Evolutionary conservation across 2,888 invertebrate species (phyloP).

Genomic region (Nomada ruficornis): DNA sequence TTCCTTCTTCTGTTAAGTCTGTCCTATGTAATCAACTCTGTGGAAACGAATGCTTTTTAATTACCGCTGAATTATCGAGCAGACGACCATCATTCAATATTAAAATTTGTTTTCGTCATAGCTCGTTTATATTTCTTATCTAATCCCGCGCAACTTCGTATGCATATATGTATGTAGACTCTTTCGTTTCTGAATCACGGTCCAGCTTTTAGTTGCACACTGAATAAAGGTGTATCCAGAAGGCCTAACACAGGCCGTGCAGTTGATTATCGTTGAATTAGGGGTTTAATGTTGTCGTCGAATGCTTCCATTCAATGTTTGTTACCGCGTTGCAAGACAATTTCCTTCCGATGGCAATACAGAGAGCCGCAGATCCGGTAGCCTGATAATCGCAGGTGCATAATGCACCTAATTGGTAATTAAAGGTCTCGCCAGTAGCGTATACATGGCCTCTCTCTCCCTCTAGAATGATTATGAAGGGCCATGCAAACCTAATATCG

Average conservation of each 20-base stretch:
- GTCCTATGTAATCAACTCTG: no score
- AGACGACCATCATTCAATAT: no score
- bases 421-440: constrained; percentile 66
- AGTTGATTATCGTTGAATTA: constrained; percentile 30
- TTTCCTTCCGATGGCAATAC: constrained; percentile 45
- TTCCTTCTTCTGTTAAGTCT: no score
- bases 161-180: background rate
- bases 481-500: constrained; percentile 42
- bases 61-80: no score
- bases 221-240: no score
- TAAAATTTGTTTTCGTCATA: no score
- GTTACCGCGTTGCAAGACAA: constrained; percentile 56
- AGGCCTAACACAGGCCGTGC: background rate
- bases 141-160: background rate
- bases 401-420: constrained; percentile 77
- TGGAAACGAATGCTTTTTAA: no score
- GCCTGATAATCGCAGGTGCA: constrained; percentile 72
- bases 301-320: constrained; percentile 41
- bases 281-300: constrained; percentile 3
- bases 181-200: no score
- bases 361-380: constrained; percentile 59
- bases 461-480: constrained; percentile 40
- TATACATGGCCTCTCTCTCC: background rate
- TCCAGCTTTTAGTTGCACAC: no score
- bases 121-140: background rate